Evolutionary conservation across 2,797 vertebrate genomes (phyloP), one percentile per base, ranked within the genome.

Genomic region (Numenius phaeopus): DNA sequence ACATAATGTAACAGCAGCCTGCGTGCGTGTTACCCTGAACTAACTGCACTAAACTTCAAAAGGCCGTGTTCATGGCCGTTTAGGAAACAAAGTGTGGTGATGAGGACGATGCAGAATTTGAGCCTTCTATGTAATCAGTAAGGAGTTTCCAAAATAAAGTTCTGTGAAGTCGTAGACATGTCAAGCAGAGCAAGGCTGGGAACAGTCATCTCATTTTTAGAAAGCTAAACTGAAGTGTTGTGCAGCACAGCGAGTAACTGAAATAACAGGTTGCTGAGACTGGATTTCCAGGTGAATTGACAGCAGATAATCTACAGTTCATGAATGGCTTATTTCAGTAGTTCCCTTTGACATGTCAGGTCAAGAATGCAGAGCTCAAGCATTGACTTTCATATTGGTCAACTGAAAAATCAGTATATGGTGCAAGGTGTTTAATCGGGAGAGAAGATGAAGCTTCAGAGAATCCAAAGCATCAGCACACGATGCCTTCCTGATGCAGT

Each of bases 241-340:
- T 50, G 62, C 52, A 55, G 57, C 62, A 69, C 71, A 55, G 46
- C 1, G 3, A 93, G 67, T 57, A 81, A 65, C 57, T 2, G 7
- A 77, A 94, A 65, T 61, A 81, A 77, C 40, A 42, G 32, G 18
- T 69, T 84, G 46, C 34, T 58, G 65, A 65, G 46, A 26, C 58
- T 70, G 39, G 30, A 70, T 84, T 88, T 92, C 39, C 58, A 79
- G 76, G 29, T 92, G 89, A 94, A 85, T 59, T 73, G 82, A 72
- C 30, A 72, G 20, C 20, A 61, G 69, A 88, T 85, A 85, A 92
- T 77, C 59, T 62, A 23, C 37, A 72, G 50, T 76, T 92, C 42
- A 46, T 12, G 20, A 83, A 46, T 29, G 30, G 46, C 27, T 93
- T 67, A 39, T 88, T 82, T 90, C 64, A 61, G 70, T 26, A 76